These are phyloP conservation scores for Triplophysa siluroides DNA, from an alignment of 2,113 vertebrate species.

Conservation along the genomic window DNA sequence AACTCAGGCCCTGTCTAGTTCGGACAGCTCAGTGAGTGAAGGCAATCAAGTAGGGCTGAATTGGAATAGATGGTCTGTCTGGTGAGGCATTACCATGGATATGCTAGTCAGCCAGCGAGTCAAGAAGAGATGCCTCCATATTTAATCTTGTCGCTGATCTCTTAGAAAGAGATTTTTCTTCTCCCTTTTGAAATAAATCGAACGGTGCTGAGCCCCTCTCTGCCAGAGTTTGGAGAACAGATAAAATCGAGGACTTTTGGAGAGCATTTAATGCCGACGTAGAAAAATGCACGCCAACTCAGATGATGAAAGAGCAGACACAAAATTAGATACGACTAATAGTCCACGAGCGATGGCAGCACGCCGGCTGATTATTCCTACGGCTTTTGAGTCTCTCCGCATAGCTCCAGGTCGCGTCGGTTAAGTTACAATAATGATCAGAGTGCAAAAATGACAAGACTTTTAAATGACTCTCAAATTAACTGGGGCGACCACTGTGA, in stretches of 20 bases:
- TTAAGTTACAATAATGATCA: constrained; percentile 44
- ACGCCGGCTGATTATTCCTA: constrained; percentile 37
- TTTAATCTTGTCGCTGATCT: constrained; percentile 26
- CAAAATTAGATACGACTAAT: constrained; percentile 46
- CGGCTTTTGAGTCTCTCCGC: constrained; percentile 27
- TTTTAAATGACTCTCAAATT: constrained; percentile 48
- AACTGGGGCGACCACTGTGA: constrained; percentile 45
- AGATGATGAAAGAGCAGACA: constrained; percentile 19
- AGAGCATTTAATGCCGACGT: constrained; percentile 18
- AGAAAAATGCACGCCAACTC: background rate
- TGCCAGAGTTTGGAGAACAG: constrained; percentile 16
- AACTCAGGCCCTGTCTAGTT: constrained; percentile 16
- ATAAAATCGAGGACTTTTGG: constrained; percentile 26
- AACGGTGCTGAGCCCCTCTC: background rate
- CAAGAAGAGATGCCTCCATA: constrained; percentile 42
- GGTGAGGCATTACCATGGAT: constrained; percentile 51
- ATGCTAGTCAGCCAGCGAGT: constrained; percentile 57
- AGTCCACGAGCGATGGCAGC: constrained; percentile 24
- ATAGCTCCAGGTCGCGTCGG: constrained; percentile 33
- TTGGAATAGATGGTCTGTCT: constrained; percentile 57
- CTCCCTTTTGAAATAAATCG: constrained; percentile 9
- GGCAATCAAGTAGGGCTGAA: background rate
- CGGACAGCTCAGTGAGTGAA: constrained; percentile 23
- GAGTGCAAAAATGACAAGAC: constrained; percentile 37
- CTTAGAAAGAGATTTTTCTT: constrained; percentile 22